Base-by-base conservation (phyloP, 92 coral and sea anemone species). In the Virgularia gustaviana region DNA sequence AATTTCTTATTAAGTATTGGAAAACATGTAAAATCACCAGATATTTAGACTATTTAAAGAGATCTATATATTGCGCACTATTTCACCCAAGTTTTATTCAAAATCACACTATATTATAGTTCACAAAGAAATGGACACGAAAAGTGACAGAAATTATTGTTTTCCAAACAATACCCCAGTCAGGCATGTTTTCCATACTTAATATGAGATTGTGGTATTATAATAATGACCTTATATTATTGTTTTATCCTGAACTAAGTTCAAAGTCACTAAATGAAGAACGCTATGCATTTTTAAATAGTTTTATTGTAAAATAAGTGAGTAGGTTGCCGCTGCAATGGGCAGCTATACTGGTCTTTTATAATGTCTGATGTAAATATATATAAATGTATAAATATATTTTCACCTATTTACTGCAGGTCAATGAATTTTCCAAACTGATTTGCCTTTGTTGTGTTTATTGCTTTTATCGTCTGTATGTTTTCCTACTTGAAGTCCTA, bases 281-380 rank as follows among this genome's bases (percentile, higher is more conserved):
- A 67, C 53, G 74, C 74, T 28, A 67, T 67, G 74, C 74, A 67
- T 67, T 67, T 49, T 67, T 31, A 47, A 67, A 44, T 67, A 67
- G 41, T 67, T 67, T 67, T 67, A 67, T 47, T 67, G 74, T 67
- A 67, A 67, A 25, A 67, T 67, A 67, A 29, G 24, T 29, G 34
- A 60, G 72, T 65, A 67, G 51, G 28, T 30, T 39, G 32, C 32
- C 29, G 55, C 41, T 43, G 44, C 56, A 23, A 19, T 41, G 30
- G 54, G 16, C 38, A 33, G 16, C 33, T 24, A 29, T 27, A 36
- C 72, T 41, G 2, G 56, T 47, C 41, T 67, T 67, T 47, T 67
- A 67, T 27, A 45, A 67, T 67, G 74, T 43, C 59, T 45, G 34
- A 67, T 67, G 74, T 67, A 67, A 67, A 67, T 65, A 67, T 43